Conservation (phyloP, 2,113 vertebrate genomes). For the Loxodonta africana region DNA sequence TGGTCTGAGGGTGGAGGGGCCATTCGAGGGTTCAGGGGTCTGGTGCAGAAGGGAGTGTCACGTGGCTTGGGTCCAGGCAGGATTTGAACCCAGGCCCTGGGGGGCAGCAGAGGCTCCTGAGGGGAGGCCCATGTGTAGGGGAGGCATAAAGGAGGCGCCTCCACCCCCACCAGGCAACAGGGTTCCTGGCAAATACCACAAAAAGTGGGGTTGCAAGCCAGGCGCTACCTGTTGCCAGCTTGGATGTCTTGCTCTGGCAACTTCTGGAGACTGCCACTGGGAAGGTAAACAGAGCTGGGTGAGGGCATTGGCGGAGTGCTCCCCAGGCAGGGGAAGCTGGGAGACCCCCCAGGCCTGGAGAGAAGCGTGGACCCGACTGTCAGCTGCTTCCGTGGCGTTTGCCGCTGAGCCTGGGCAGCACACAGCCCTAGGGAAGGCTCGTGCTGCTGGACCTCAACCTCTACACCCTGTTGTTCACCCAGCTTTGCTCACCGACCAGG, state of each 20-base stretch:
- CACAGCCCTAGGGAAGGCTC: no score
- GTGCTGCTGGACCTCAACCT: no score
- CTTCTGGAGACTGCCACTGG: background rate
- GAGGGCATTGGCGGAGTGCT: rapidly evolving
- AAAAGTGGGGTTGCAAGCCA: background rate
- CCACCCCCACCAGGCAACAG: rapidly evolving
- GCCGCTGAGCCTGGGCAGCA: no score
- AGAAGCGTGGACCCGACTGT: background rate
- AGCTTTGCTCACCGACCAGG: background rate
- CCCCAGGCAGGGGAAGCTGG: background rate
- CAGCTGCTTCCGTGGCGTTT: rapidly evolving
- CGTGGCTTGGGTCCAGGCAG: rapidly evolving
- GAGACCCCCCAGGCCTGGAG: no score
- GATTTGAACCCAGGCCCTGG: background rate
- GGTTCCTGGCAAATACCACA: background rate
- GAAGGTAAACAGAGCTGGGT: background rate
- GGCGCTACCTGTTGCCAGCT: background rate
- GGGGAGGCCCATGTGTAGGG: no score
- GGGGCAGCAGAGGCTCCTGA: background rate
- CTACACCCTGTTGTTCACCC: rapidly evolving
- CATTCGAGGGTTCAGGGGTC: no score
- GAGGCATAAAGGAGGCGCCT: no score
- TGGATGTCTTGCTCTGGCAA: background rate
- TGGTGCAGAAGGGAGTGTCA: background rate
- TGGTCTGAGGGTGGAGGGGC: no score